Conservation (phyloP, 1,140 invertebrate species). For the Drosophila mojavensis region DNA sequence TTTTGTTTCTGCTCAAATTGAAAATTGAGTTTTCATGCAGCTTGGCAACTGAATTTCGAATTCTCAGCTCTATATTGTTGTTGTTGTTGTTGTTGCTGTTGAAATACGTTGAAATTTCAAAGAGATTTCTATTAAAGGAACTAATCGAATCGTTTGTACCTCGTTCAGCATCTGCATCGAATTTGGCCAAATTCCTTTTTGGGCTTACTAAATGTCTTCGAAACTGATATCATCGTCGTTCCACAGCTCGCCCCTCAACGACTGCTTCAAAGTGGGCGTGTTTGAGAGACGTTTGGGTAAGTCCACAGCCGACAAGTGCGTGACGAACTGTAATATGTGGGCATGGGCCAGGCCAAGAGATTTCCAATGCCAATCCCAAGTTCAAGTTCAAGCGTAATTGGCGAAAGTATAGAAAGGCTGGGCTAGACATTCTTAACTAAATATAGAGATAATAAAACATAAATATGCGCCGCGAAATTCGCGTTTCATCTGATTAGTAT, state of each 20-base stretch:
- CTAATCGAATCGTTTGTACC: slow-evolving; percentile 38
- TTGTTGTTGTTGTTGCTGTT: slow-evolving; percentile 32
- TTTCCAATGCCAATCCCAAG: slow-evolving; percentile 25
- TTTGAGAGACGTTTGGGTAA: slow-evolving; percentile 83
- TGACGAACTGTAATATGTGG: slow-evolving; percentile 12
- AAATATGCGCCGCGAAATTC: no score
- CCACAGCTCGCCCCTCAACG: slow-evolving; percentile 76
- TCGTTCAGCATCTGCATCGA: slow-evolving; percentile 51
- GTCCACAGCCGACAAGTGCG: slow-evolving; percentile 28
- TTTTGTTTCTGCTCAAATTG: slow-evolving; percentile 50
- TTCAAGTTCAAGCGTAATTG: slow-evolving; percentile 21
- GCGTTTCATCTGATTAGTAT: no score
- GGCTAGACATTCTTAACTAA: background rate
- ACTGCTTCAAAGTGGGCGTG: slow-evolving; percentile 81
- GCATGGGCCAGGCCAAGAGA: slow-evolving; percentile 6
- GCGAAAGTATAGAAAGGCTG: background rate
- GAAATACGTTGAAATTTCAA: slow-evolving; percentile 23
- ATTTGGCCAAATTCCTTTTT: slow-evolving; percentile 69
- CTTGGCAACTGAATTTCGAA: slow-evolving; percentile 29
- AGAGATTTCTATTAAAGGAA: slow-evolving; percentile 39
- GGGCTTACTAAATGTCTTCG: slow-evolving; percentile 70
- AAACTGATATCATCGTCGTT: slow-evolving; percentile 83
- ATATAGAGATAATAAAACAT: no score
- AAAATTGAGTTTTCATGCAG: slow-evolving; percentile 68
- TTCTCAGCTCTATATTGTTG: slow-evolving; percentile 37